phyloP scores from a whole-genome alignment of 2,797 vertebrate genomes.

The Tachyglossus aculeatus region DNA sequence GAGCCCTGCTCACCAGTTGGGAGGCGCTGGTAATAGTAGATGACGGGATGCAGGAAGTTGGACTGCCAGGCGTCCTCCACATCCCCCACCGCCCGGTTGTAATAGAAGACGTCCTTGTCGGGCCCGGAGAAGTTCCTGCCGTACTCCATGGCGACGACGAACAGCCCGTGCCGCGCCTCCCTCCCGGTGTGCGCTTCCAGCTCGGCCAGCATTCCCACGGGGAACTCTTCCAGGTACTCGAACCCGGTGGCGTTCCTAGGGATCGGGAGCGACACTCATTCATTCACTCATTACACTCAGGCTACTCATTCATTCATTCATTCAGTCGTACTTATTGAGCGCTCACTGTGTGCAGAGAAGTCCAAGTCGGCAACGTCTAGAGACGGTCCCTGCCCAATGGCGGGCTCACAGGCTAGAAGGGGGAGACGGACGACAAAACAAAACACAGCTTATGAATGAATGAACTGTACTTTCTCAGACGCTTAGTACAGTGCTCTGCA shows the following conservation, averaged over 20 bases:
- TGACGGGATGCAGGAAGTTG: conserved; percentile 95
- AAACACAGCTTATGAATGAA: too few relatives aligned
- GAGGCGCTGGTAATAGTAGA: conserved; percentile 88
- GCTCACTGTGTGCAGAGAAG: too few relatives aligned
- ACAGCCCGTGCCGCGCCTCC: conserved; percentile 75
- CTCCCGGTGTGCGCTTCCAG: conserved; percentile 80
- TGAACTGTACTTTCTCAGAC: too few relatives aligned
- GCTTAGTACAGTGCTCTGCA: too few relatives aligned
- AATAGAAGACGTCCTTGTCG: conserved; percentile 88
- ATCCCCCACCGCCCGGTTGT: conserved; percentile 86
- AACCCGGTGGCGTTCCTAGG: conserved; percentile 77
- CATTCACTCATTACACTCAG: too few relatives aligned
- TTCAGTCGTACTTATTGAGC: too few relatives aligned
- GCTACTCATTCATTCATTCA: too few relatives aligned
- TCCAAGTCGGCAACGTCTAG: too few relatives aligned
- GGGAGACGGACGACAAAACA: too few relatives aligned
- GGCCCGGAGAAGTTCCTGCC: conserved; percentile 87
- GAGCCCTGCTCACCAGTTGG: conserved; percentile 84
- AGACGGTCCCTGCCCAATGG: too few relatives aligned
- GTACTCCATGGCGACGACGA: conserved; percentile 91
- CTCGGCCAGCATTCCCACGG: conserved; percentile 83
- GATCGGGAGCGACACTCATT: too few relatives aligned
- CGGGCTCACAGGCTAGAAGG: too few relatives aligned
- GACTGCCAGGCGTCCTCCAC: conserved; percentile 91
- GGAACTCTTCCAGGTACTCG: conserved; percentile 93